Evolutionary conservation across 2,797 vertebrate genomes (phyloP), one percentile per base, ranked within the genome.

Genomic region (Apogon hyalosoma): DNA sequence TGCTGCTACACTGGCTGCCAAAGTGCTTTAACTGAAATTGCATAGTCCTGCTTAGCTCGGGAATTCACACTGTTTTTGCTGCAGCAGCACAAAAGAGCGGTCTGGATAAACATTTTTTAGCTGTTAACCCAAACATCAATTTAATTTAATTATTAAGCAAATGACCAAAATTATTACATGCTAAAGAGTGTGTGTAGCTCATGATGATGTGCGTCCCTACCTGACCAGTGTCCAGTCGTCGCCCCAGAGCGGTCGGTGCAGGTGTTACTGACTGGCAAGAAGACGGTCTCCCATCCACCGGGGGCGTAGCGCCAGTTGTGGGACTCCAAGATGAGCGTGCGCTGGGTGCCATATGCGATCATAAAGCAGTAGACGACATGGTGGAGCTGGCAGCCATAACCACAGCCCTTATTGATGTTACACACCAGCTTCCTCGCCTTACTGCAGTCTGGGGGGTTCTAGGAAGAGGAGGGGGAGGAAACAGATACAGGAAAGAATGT

Each of bases 381-480:
- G 89, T 98, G 97, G 49, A 98, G 95, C 73, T 99, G 97, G 91
- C 98, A 99, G 72, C 98, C 98, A 4, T 98, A 99, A 73, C 98
- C 98, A 73, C 98, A 99, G 87, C 98, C 98, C 86, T 99, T 99
- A 92, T 99, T 99, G 89, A 99, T 99, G 91, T 99, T 99, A 62
- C 98, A 99, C 71, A 99, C 96, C n/a, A 99, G 93, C 83, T 99
- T 99, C 76, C 94, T 95, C 0, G 98, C 98, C 92, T 97, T 97
- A 89, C 95, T 97, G 94, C 98, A 99, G 69, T 98, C 98, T 83
- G 95, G 92, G 12, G 97, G 98, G 87, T 99, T 99, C 98, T 99
- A 77, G 63, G 39, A 54, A 15, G 42, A 16, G 18, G 46, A 63
- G 24, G 52, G 63, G 21, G 46, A 9, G 9, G 14, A 45, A 24